Evolutionary conservation across 2,888 invertebrate species (phyloP), one percentile per base, ranked within the genome.

Genomic region (Pseudeuparius sepicola): DNA sequence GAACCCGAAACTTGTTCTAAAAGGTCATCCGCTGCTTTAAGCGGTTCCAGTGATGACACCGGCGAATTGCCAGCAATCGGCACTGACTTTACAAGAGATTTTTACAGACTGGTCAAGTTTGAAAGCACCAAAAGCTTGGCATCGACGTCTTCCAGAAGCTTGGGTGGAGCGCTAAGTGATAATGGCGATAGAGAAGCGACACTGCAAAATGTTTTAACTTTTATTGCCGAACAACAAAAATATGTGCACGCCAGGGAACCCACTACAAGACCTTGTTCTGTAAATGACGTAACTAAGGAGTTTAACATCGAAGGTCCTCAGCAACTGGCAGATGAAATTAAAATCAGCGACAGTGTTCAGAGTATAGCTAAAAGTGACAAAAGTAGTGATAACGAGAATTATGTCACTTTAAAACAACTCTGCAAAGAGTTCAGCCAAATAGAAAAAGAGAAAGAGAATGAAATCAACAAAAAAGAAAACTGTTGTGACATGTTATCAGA

Each of bases 91-190:
- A 83, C 82, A 4, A 66, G 82, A 44, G 84, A 84, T 60, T 84
- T 83, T 59, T 84, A 84, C 56, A 73, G 81, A 17, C 70, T 84
- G 42, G 83, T 83, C 28, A 82, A 82, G 61, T 82, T 82, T 54
- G 84, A 82, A 56, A 83, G 82, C 60, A 81, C 78, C 41, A 81
- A 80, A 57, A 82, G 82, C 57, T 64, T 83, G 54, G 81, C 80
- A 24, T 80, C 80, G 18, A 80, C 77, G 50, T 79, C 79, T 27
- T 79, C 78, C 36, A 68, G 76, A 54, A 75, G 75, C 45, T 59
- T 75, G 25, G 73, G 75, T 6, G 69, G 66, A 14, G 66, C 65
- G 33, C 57, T 70, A 3, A 62, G 65, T 4, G 73, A 73, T 43
- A 65, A 66, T 15, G 66, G 74, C 34, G 80, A 79, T 44, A 66